Percentiles rank a stretch among this genome's conserved stretches.
These are phyloP conservation scores for Peromyscus californicus DNA, from an alignment of 2,113 vertebrate genomes.

Conservation along the genomic window DNA sequence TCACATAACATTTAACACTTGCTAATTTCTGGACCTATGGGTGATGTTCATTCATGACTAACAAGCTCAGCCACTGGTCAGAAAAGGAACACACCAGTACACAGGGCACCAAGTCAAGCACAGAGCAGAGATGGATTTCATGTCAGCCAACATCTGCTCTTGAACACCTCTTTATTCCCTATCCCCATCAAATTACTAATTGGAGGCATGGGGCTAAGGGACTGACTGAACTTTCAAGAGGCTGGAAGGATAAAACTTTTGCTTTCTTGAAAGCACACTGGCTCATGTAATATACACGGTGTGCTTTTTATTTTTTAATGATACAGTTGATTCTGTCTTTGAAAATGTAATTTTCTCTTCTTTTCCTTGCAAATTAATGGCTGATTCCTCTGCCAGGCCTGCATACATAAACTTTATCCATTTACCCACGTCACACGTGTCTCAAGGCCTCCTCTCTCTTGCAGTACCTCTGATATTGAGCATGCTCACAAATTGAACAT, in stretches of 20 bases:
- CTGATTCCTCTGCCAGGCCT: conserved; percentile 2
- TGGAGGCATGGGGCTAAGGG: conserved; percentile 24
- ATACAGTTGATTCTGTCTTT: conserved; percentile 42
- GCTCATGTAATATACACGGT: neutral
- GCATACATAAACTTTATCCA: neutral
- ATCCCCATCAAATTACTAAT: neutral
- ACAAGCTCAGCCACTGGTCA: conserved; percentile 76
- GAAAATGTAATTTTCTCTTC: conserved; percentile 48
- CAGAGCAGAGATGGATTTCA: conserved; percentile 1
- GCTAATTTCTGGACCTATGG: conserved; percentile 81
- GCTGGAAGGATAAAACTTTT: conserved; percentile 43
- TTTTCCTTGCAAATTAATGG: conserved; percentile 31
- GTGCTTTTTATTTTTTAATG: neutral
- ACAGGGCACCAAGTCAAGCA: conserved; percentile 24
- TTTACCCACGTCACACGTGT: neutral
- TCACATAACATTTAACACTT: conserved; percentile 85
- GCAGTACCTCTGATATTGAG: neutral
- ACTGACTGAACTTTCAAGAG: conserved; percentile 11
- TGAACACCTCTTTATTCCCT: conserved; percentile 37
- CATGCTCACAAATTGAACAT: neutral
- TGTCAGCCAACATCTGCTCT: conserved; percentile 45
- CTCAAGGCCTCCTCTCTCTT: neutral
- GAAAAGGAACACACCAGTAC: conserved; percentile 43
- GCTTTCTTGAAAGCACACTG: neutral
- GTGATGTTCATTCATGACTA: conserved; percentile 78